Base-by-base conservation (phyloP, 2,888 invertebrate genomes). In the Apotomis capreana region DNA sequence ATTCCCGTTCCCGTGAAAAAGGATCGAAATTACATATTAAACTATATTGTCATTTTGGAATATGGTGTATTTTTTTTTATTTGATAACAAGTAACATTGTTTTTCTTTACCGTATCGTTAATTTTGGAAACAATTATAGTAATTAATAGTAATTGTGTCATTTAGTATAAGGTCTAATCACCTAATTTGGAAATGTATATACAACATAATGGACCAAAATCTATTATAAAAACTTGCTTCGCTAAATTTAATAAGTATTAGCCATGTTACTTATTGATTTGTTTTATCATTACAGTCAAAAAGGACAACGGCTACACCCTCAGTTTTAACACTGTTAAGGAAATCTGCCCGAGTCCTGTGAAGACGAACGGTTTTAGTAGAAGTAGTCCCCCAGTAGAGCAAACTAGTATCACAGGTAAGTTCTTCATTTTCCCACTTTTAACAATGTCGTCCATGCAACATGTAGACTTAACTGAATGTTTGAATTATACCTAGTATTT, bases 301-400 rank as follows among this genome's bases (percentile, higher is more conserved):
- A 92, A 93, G 85, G 93, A 94, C 81, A 94, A 93, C 73, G 91
- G 92, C 64, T 94, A 92, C 81, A 92, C 91, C 76, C 89, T 94
- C 78, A 93, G 87, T 82, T 93, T 90, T 81, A 92, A 89, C 74
- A 91, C 92, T 74, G 90, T 91, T 74, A 94, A 94, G 86, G 92
- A 91, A 81, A 82, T 93, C 83, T 90, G 92, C 77, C 88, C 91
- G 78, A 93, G 93, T 89, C 93, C 93, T 85, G 89, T 92, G 70
- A 93, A 94, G 83, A 78, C 89, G 76, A 93, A 92, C 75, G 91
- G 92, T 81, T 93, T 90, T 87, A 87, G 85, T 87, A 87, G 85
- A 88, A 93, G 89, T 88, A 85, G 85, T 83, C 91, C 93, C 79
- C 87, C 89, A 77, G 89, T 88, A 84, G 93, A 93, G 84, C 91